Base-by-base conservation (phyloP, 64 coral and sea anemone species). In the Montipora capricornis region DNA sequence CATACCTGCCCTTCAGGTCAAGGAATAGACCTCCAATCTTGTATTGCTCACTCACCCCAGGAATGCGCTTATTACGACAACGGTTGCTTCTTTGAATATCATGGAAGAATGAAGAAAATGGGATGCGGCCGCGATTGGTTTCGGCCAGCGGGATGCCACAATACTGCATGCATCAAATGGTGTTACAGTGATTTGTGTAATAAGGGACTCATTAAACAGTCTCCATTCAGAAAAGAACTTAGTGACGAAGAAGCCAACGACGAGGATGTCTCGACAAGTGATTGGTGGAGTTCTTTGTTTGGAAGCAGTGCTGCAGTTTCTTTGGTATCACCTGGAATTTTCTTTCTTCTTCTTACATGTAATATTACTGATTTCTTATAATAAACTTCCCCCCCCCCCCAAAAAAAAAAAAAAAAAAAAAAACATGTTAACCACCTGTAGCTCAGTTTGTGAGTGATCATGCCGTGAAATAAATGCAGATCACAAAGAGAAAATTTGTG, bases 121-220 rank as follows among this genome's bases (percentile, higher is more conserved):
- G 82, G 82, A 47, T 86, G 82, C 13, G 82, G 82, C 47, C 66
- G 82, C 16, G 82, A 86, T 64, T 86, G 82, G 82, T 14, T 19
- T 22, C 67, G 67, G 47, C 82, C 82, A 50, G 47, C 66, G 46
- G 82, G 82, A 0, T 84, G 82, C 67, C 61, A 84, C 67, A 44
- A 29, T 7, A 84, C 4, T 12, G 67, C 17, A 68, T 84, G 82
- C 61, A 70, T 84, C 6, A 84, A 84, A 9, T 84, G 82, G 82
- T 84, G 82, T 84, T 57, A 69, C 4, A 70, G 61, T 9, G 17
- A 70, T 20, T 67, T 84, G 82, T 84, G 82, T 13, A 84, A 84
- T 24, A 84, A 84, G 44, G 82, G 69, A 70, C 82, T 84, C 15
- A 10, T 84, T 49, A 70, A 70, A 29, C 14, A 84, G 67, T 84